phyloP scores from a whole-genome alignment of 2,797 vertebrate genomes.

The Triplophysa bombifrons region DNA sequence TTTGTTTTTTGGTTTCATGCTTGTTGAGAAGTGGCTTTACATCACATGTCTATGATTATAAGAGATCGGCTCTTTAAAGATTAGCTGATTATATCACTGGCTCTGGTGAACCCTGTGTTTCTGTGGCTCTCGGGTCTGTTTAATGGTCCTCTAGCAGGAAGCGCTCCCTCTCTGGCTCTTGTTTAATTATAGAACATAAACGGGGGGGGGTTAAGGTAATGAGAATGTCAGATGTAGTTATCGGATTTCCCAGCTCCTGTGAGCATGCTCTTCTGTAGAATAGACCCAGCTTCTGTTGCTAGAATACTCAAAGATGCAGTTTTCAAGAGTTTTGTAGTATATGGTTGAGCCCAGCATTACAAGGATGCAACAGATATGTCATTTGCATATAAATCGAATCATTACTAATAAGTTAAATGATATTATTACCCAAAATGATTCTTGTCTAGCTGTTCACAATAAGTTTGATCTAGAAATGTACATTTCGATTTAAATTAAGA shows the following conservation, averaged over 20 bases:
- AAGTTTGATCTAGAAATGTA: too few relatives aligned
- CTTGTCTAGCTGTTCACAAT: too few relatives aligned
- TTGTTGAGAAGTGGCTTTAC: not conserved
- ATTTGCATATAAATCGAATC: too few relatives aligned
- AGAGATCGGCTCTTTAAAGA: not conserved
- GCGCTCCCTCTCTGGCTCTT: constrained; percentile 22
- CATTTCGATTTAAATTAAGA: not conserved
- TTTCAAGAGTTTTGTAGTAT: not conserved
- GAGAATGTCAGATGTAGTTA: constrained; percentile 45
- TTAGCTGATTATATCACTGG: constrained; percentile 1
- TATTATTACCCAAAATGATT: too few relatives aligned
- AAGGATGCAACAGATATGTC: not conserved
- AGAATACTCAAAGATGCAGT: constrained; percentile 16
- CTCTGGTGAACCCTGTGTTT: not conserved
- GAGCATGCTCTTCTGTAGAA: not conserved
- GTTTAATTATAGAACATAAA: constrained; percentile 60
- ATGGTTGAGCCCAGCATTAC: not conserved
- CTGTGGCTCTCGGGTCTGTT: not conserved
- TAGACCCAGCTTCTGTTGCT: not conserved
- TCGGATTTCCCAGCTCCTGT: constrained; percentile 36
- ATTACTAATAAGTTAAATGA: too few relatives aligned
- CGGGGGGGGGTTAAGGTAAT: constrained; percentile 1
- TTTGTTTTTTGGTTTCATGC: not conserved
- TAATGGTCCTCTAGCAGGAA: constrained; percentile 36
- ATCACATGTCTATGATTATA: not conserved